Evolutionary conservation across 2,888 invertebrate species (phyloP).

Genomic region (Phymatocera aterrima): DNA sequence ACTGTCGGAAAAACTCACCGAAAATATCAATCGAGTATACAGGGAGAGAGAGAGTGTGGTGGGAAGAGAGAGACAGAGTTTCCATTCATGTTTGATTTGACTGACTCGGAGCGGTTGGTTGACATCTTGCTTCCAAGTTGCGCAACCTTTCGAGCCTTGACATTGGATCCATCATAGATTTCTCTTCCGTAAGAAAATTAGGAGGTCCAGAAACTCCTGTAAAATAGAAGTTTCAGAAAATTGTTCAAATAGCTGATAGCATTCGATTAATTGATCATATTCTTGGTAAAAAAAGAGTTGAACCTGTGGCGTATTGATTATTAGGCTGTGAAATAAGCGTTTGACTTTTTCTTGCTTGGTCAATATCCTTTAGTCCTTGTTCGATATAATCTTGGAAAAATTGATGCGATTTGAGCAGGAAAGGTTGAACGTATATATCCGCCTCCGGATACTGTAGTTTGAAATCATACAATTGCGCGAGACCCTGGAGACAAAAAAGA

Average conservation of each 20-base stretch:
- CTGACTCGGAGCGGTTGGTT: conserved; percentile 63
- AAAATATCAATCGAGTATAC: conserved; percentile 44
- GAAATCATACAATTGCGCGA: conserved; percentile 88
- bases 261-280: not conserved
- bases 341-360: conserved; percentile 71
- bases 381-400: conserved; percentile 93
- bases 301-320: conserved; percentile 66
- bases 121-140: conserved; percentile 68
- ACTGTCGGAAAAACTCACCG: not conserved
- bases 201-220: conserved; percentile 56
- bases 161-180: conserved; percentile 68
- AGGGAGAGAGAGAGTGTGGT: too few species aligned
- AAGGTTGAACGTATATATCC: conserved; percentile 84
- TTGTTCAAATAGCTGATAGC: too few species aligned
- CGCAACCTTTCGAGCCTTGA: conserved; percentile 70
- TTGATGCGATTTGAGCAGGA: conserved; percentile 88
- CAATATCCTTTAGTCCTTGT: conserved; percentile 83
- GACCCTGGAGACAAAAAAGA: conserved; percentile 77
- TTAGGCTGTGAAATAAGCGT: conserved; percentile 63
- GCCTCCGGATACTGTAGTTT: conserved; percentile 87
- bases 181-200: conserved; percentile 61
- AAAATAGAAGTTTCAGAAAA: conserved; percentile 8
- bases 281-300: too few species aligned
- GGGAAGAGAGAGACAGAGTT: too few species aligned
- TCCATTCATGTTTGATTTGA: conserved; percentile 65